Conservation (phyloP, 2,797 vertebrate species). For the Champsocephalus esox region DNA sequence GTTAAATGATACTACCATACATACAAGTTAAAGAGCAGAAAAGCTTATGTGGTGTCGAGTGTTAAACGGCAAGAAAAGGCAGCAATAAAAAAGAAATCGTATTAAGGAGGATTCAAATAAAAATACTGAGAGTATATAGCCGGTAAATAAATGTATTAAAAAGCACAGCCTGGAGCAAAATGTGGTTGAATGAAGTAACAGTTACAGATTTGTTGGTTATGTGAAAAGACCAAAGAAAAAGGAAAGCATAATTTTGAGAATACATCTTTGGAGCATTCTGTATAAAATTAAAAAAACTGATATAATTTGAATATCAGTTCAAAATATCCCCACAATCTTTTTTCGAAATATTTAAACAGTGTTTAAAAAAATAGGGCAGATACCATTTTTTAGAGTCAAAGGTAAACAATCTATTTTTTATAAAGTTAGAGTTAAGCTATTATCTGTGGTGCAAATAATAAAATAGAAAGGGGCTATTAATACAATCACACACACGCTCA, state of each 20-base stretch:
- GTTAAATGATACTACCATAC: constrained; percentile 17
- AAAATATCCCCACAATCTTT: constrained; percentile 18
- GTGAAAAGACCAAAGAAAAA: constrained; percentile 15
- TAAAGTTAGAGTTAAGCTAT: constrained; percentile 37
- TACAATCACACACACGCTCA: constrained; percentile 38
- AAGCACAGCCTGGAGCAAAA: constrained; percentile 52
- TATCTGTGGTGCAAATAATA: constrained; percentile 47
- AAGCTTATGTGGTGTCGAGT: constrained; percentile 12
- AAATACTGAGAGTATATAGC: constrained; percentile 27
- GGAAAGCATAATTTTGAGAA: not conserved
- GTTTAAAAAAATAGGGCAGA: constrained; percentile 31
- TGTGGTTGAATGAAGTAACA: constrained; percentile 30
- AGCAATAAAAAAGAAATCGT: constrained; percentile 19
- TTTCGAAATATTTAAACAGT: constrained; percentile 38
- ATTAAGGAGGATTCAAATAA: constrained; percentile 36
- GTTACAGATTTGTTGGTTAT: constrained; percentile 18
- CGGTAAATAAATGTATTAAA: constrained; percentile 32
- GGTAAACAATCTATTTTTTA: constrained; percentile 12
- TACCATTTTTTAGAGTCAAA: constrained; percentile 19
- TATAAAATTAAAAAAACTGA: constrained; percentile 31
- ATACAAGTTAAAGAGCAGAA: constrained; percentile 28
- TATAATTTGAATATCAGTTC: constrained; percentile 32
- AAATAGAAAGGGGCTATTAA: constrained; percentile 52
- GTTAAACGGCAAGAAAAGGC: constrained; percentile 20
- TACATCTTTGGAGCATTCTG: constrained; percentile 19